Evolutionary conservation across 1,140 invertebrate genomes (phyloP).

Genomic region (Hyles vespertilio): DNA sequence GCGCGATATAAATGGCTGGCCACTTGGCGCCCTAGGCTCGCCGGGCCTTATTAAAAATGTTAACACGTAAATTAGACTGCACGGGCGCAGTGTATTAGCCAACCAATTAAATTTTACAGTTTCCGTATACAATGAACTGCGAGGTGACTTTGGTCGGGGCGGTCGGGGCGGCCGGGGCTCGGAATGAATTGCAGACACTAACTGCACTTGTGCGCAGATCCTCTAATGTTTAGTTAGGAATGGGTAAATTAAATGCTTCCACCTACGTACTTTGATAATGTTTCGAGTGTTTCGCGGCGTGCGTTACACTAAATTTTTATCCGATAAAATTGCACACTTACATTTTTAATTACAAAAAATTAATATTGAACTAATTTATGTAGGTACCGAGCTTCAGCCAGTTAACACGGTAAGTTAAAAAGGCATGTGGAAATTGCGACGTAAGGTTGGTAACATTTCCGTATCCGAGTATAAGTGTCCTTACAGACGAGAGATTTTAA

Average conservation of each 20-base stretch:
- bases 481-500: slow-evolving; percentile 62
- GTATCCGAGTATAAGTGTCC: slow-evolving; percentile 62
- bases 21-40: slow-evolving; percentile 68
- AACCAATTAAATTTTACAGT: slow-evolving; percentile 71
- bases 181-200: slow-evolving; percentile 31
- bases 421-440: slow-evolving; percentile 72
- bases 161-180: slow-evolving; percentile 17
- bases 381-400: slow-evolving; percentile 35
- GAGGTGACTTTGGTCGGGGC: slow-evolving; percentile 33
- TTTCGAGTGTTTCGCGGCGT: slow-evolving; percentile 47
- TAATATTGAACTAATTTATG: slow-evolving; percentile 60
- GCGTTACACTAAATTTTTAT: slow-evolving; percentile 10
- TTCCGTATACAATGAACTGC: slow-evolving; percentile 44
- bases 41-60: slow-evolving; percentile 72
- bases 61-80: slow-evolving; percentile 72
- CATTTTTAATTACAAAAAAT: slow-evolving; percentile 66
- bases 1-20: slow-evolving; percentile 65
- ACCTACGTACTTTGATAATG: slow-evolving; percentile 49
- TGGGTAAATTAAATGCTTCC: slow-evolving; percentile 18
- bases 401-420: slow-evolving; percentile 66
- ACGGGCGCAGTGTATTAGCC: slow-evolving; percentile 61
- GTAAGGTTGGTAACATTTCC: slow-evolving; percentile 69
- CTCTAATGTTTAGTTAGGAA: slow-evolving; percentile 23
- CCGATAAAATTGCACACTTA: slow-evolving; percentile 52
- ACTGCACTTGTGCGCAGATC: slow-evolving; percentile 24